Base-by-base conservation (phyloP, 2,888 invertebrate genomes). In the Uloborus plumipes region DNA sequence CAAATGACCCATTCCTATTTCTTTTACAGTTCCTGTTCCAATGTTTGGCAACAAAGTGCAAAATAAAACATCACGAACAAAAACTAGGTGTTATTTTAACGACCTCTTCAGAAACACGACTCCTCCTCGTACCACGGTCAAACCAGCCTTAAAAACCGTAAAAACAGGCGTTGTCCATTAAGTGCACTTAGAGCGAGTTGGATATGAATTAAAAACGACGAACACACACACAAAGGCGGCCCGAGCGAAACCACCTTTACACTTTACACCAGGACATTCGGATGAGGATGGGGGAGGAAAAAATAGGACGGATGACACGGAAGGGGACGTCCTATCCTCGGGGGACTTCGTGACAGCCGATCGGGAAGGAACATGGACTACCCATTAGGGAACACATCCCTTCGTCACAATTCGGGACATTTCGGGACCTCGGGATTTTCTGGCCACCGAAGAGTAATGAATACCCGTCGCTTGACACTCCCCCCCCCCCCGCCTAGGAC, bases 161-260 rank as follows among this genome's bases (percentile, higher is more conserved):
- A 81, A 81, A 81, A 81, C 80, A 81, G 31, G 74, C 80, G 80
- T 81, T 74, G 58, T 81, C 80, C 80, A 81, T 81, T 81, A n/a
- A 81, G 74, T 39, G 70, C 67, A 73, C 80, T 81, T 75, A 69
- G 74, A 65, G 26, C 26, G 53, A 20, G 50, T 26, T n/a, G n/a
- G 51, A 58, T 50, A 58, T 66, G 78, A 78, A 59, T 71, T 71
- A 78, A 78, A 65, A 70, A 77, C 50, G 47, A 55, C 39, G 62
- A 39, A 39, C 39, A 39, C 39, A 39, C 1, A 39, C 39, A 39
- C 39, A 39, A 39, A 39, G 39, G 39, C 39, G n/a, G 39, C 9
- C 39, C 39, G 39, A 39, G 39, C 39, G 39, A 39, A 39, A 39
- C 39, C 39, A 39, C 39, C 39, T 39, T 39, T 9, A 39, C 39